Evolutionary conservation across 2,797 vertebrate species (phyloP), one percentile per base, ranked within the genome.

Genomic region (Ispidina picta): DNA sequence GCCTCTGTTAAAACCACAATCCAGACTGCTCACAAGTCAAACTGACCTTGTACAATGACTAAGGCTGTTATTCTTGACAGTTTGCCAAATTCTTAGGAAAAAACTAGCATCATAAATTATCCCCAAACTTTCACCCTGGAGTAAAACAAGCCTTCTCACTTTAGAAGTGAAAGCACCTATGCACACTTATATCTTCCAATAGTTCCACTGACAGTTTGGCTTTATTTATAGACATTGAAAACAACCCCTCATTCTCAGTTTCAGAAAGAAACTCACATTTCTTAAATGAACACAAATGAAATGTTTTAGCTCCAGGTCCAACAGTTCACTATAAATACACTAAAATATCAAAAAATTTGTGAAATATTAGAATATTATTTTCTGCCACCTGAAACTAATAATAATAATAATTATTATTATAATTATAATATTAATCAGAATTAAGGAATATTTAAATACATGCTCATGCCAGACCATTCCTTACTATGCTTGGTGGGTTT

Each of bases 31-130:
- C 60, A 71, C 68, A 56, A 82, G 56, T 31, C 82, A 33, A 77
- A 73, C 52, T 75, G 84, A 70, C 66, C 78, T 70, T n/a, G 64
- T 35, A 43, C 56, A 46, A 84, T 76, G 81, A 86, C 28, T 7
- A 51, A 60, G 58, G 69, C 62, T 92, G 64, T 78, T 92, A 60
- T 91, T 95, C 77, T 89, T 92, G 92, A 91, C 44, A 86, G 44
- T 86, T 54, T 83, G 80, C 92, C 92, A 94, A 79, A 81, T 73
- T 64, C 58, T 62, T 59, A 79, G 83, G 77, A 92, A 68, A 94
- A 94, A 95, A 83, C 80, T 79, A 81, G 54, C 29, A 54, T 55
- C 70, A 65, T 62, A 91, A 95, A 81, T 86, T 79, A 78, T 77
- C 28, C 75, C 35, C 66, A 72, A 83, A 72, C 28, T 83, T 89